Evolutionary conservation across 2,113 vertebrate species (phyloP).

Genomic region (Glaucidium brasilianum): DNA sequence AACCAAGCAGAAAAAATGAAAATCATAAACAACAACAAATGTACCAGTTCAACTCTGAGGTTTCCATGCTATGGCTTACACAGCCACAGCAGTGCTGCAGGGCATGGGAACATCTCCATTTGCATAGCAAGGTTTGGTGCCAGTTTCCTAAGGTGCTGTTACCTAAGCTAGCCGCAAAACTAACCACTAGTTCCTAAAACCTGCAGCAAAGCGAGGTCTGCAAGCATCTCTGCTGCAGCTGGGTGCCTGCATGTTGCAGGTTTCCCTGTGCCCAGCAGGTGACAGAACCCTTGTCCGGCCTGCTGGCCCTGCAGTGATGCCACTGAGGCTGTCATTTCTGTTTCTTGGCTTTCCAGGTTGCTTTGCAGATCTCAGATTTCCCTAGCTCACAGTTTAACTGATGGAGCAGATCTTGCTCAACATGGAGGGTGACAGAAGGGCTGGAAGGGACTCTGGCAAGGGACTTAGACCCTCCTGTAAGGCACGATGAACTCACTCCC

Average conservation of each 20-base stretch:
- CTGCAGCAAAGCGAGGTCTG: background rate
- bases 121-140: background rate
- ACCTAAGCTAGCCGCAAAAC: background rate
- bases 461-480: background rate
- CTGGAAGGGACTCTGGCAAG: background rate
- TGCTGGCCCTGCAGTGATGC: background rate
- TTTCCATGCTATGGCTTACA: background rate
- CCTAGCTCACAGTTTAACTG: background rate
- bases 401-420: background rate
- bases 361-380: background rate
- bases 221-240: background rate
- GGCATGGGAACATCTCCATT: background rate
- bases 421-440: background rate
- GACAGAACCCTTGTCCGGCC: background rate
- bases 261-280: background rate
- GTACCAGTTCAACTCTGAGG: background rate
- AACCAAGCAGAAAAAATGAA: background rate
- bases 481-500: background rate
- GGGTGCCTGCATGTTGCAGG: fast-evolving
- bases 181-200: background rate
- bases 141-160: background rate
- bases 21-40: background rate
- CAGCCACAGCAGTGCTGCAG: background rate
- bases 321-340: background rate
- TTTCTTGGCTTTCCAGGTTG: background rate